A percentile compares a stretch with the other conserved stretches of the same genome.
Conservation (phyloP, 2,888 invertebrate genomes). For the Cryptocephalus moraei region DNA sequence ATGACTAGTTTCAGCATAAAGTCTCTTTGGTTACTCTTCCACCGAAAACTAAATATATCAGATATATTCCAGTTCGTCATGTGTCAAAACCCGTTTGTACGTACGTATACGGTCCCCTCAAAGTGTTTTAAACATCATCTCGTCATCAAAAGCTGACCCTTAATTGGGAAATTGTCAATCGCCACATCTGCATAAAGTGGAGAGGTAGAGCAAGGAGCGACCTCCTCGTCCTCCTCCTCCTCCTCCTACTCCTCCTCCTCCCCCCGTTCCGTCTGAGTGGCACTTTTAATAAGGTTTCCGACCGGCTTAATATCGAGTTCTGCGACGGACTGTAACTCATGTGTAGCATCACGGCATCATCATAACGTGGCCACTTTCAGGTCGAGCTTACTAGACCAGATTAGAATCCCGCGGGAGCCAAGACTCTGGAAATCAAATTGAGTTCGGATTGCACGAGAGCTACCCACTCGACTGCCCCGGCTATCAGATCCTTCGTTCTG, state of each 20-base stretch:
- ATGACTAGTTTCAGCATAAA: not conserved
- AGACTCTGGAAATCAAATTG: constrained; percentile 39
- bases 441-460: constrained; percentile 38
- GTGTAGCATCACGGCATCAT: constrained; percentile 13
- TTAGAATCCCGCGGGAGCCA: constrained; percentile 36
- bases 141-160: not conserved
- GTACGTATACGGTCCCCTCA: too few relatives aligned
- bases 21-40: too few relatives aligned
- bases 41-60: too few relatives aligned
- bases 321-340: constrained; percentile 25
- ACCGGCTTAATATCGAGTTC: constrained; percentile 41
- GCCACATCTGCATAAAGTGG: not conserved
- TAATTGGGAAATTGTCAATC: not conserved
- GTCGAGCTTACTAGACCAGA: constrained; percentile 38
- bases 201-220: not conserved
- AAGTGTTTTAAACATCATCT: not conserved
- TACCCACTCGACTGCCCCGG: constrained; percentile 17
- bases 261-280: constrained; percentile 35
- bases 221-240: too few relatives aligned
- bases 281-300: constrained; percentile 42
- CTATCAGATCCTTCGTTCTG: constrained; percentile 26
- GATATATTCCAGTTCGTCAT: too few relatives aligned
- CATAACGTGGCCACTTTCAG: constrained; percentile 36
- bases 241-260: constrained; percentile 5
- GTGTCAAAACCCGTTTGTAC: too few relatives aligned